These are phyloP conservation scores for Phenganax stokvisi DNA, from an alignment of 92 coral and sea anemone genomes.

Conservation along the genomic window DNA sequence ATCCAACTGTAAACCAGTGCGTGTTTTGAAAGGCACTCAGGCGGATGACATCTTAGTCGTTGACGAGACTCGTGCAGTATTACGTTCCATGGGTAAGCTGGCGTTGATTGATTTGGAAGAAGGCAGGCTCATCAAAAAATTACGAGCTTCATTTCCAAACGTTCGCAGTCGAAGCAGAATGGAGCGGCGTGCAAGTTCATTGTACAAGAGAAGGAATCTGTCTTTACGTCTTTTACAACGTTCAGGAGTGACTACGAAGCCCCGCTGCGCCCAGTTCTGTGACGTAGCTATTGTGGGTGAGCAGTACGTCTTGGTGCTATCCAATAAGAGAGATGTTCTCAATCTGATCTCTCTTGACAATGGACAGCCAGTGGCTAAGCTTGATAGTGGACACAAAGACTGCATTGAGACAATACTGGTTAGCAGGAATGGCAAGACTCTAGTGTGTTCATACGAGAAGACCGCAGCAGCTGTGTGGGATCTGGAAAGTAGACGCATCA, in stretches of 20 bases:
- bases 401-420: slow-evolving; percentile 93
- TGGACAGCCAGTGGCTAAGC: slow-evolving; percentile 81
- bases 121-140: slow-evolving; percentile 79
- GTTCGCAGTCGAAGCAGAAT: slow-evolving; percentile 75
- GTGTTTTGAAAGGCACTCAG: slow-evolving; percentile 78
- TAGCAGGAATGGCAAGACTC: slow-evolving; percentile 76
- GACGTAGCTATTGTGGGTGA: slow-evolving; percentile 90
- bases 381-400: slow-evolving; percentile 80
- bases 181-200: slow-evolving; percentile 91
- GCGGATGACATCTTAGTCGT: slow-evolving; percentile 92
- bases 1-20: slow-evolving; percentile 80
- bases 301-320: slow-evolving; percentile 74
- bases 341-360: slow-evolving; percentile 85
- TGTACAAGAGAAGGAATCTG: slow-evolving; percentile 92
- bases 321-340: slow-evolving; percentile 79
- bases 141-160: slow-evolving; percentile 79
- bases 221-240: slow-evolving; percentile 90
- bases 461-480: slow-evolving; percentile 87
- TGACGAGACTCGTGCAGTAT: slow-evolving; percentile 96
- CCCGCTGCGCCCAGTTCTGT: slow-evolving; percentile 75
- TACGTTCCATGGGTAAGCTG: slow-evolving; percentile 83
- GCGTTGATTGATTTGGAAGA: slow-evolving; percentile 92
- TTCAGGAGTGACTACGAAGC: slow-evolving; percentile 68
- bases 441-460: slow-evolving; percentile 86
- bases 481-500: slow-evolving; percentile 59